Evolutionary conservation across 2,888 invertebrate species (phyloP), one percentile per base, ranked within the genome.

Genomic region (Apamea sordens): DNA sequence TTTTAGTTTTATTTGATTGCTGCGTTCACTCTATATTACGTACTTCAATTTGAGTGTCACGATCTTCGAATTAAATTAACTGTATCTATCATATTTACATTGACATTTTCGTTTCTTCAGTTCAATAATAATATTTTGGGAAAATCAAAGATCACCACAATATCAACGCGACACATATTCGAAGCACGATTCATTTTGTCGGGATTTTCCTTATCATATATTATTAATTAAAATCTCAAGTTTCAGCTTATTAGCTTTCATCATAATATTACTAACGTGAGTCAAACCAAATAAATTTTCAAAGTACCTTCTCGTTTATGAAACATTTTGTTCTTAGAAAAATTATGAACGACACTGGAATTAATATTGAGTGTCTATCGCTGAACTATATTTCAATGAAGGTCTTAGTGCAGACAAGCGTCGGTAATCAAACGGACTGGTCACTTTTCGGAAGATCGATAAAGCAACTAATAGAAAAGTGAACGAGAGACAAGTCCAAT

Each of bases 141-240:
- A 47, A 32, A 67, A 63, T 71, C 53, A 56, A 50, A 72, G 61
- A 47, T n/a, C n/a, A 47, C 21, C 72, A 15, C 53, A 32, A 70
- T 28, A 70, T 56, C 24, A 73, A 72, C 21, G 36, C 15, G 13
- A 64, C 56, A n/a, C 41, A 61, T 47, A 68, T 74, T 79, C 63
- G n/a, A 59, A 63, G 24, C 73, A 77, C 21, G 32, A 41, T 64
- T 75, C 13, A 24, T 79, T 75, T 76, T 32, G 73, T 67, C 63
- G 41, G 77, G 76, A 50, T 73, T 83, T 81, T 83, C 70, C 78
- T 81, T 71, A 75, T 86, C 28, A 73, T 64, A n/a, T n/a, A n/a
- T n/a, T n/a, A 78, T 69, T 80, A 79, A 77, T 77, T 79, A 77
- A 75, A 56, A 69, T 65, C 13, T 1, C 72, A 63, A 44, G 73